phyloP scores from a whole-genome alignment of 2,113 vertebrate species.

The Bufo gargarizans region DNA sequence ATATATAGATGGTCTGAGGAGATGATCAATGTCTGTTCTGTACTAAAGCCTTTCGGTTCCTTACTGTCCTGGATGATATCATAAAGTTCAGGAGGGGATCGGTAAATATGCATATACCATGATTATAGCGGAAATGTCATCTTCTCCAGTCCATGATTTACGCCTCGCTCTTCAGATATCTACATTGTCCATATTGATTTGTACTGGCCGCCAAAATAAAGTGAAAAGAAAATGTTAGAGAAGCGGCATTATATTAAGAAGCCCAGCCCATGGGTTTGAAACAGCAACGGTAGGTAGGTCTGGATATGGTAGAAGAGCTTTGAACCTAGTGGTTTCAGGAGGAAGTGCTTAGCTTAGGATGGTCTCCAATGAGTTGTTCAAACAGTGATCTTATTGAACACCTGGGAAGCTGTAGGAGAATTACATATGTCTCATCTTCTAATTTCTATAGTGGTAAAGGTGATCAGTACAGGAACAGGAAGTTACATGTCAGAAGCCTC shows the following conservation, averaged over 20 bases:
- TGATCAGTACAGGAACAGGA: background rate
- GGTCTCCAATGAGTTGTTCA: no score
- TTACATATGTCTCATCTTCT: background rate
- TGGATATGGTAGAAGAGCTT: no score
- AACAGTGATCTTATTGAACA: no score
- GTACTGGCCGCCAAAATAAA: background rate
- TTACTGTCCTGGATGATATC: background rate
- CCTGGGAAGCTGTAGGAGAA: no score
- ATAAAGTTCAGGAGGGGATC: background rate
- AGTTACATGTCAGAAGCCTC: no score
- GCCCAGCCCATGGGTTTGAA: no score
- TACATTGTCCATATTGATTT: background rate
- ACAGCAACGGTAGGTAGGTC: no score
- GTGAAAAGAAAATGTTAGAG: background rate
- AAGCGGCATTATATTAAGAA: no score
- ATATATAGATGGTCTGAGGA: conserved; percentile 4
- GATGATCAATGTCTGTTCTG: conserved; percentile 21
- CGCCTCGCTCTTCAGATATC: background rate
- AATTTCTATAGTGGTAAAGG: background rate
- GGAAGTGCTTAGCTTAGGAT: no score
- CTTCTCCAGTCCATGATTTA: background rate
- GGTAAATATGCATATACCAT: conserved; percentile 9
- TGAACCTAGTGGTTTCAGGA: no score
- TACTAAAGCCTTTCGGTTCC: conserved; percentile 8
- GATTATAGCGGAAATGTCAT: background rate